phyloP scores from a whole-genome alignment of 2,113 vertebrate species.

The Prunella fulvescens region DNA sequence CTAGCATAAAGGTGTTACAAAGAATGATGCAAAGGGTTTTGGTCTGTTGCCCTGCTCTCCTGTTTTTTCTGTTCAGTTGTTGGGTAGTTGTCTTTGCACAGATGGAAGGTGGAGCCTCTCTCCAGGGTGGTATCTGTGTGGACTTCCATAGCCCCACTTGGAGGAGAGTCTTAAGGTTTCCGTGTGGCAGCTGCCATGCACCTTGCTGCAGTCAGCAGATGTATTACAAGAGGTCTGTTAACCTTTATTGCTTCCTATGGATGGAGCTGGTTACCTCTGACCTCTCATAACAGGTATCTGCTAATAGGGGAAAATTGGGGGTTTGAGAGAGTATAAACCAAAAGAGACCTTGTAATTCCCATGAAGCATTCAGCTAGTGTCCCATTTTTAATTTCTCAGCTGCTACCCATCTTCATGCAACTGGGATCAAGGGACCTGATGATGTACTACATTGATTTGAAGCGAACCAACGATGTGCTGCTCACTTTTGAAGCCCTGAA shows the following conservation, averaged over 20 bases:
- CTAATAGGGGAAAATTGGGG: background rate
- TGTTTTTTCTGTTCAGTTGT: conserved; percentile 54
- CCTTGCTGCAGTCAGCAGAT: conserved; percentile 62
- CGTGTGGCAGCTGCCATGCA: conserved; percentile 49
- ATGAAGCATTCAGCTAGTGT: background rate
- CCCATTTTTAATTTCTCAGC: conserved; percentile 65
- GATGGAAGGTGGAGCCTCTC: conserved; percentile 51
- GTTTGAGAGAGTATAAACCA: conserved; percentile 26
- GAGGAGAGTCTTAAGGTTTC: conserved; percentile 59
- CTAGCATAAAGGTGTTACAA: background rate
- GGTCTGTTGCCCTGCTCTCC: conserved; percentile 60
- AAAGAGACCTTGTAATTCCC: background rate
- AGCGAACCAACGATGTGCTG: conserved; percentile 94
- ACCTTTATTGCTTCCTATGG: conserved; percentile 65
- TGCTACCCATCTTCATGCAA: conserved; percentile 98
- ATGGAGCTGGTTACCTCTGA: conserved; percentile 63
- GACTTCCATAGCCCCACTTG: conserved; percentile 51
- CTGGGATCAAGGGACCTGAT: conserved; percentile 94
- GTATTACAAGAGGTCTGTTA: conserved; percentile 62
- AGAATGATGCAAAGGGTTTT: conserved; percentile 24
- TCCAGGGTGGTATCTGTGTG: conserved; percentile 51
- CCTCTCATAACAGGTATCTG: conserved; percentile 59
- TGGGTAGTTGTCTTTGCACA: conserved; percentile 64
- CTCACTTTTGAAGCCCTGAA: conserved; percentile 98
- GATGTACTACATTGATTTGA: conserved; percentile 97